Conservation (phyloP, 2,888 invertebrate genomes). For the Drosophila demipolita region DNA sequence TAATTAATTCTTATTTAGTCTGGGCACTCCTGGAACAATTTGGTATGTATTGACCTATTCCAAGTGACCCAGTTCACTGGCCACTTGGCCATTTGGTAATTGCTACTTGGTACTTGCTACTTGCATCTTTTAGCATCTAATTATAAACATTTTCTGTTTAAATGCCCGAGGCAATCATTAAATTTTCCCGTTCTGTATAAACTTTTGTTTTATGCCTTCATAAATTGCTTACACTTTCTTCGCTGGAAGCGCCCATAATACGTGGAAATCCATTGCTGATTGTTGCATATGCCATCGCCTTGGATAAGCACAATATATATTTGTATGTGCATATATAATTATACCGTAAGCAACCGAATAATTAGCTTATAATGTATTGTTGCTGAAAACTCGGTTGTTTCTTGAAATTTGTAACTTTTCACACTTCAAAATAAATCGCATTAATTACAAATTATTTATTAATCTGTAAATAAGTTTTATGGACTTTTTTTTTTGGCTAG, state of each 20-base stretch:
- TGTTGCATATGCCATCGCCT: conserved; percentile 8
- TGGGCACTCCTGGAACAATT: conserved; percentile 7
- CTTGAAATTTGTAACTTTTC: neutral
- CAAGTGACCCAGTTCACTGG: conserved; percentile 40
- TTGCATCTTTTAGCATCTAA: conserved; percentile 22
- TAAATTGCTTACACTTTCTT: conserved; percentile 74
- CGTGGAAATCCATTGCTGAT: conserved; percentile 40
- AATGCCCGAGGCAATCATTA: conserved; percentile 55
- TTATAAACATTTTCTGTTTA: conserved; percentile 66
- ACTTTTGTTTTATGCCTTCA: conserved; percentile 49
- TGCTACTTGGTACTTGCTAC: conserved; percentile 3
- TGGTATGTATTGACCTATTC: conserved; percentile 36
- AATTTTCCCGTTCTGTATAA: conserved; percentile 22
- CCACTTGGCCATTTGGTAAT: neutral
- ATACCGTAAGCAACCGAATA: neutral
- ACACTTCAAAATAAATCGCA: neutral
- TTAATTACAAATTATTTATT: no score
- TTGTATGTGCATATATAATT: neutral
- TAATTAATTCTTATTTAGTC: neutral
- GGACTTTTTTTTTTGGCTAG: no score
- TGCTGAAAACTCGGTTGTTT: neutral
- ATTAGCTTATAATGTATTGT: conserved; percentile 24
- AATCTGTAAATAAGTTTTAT: no score
- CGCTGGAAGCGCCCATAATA: conserved; percentile 45
- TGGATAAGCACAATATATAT: neutral